Evolutionary conservation across 2,113 vertebrate species (phyloP), one percentile per base, ranked within the genome.

Genomic region (Hippocampus guttulatus): DNA sequence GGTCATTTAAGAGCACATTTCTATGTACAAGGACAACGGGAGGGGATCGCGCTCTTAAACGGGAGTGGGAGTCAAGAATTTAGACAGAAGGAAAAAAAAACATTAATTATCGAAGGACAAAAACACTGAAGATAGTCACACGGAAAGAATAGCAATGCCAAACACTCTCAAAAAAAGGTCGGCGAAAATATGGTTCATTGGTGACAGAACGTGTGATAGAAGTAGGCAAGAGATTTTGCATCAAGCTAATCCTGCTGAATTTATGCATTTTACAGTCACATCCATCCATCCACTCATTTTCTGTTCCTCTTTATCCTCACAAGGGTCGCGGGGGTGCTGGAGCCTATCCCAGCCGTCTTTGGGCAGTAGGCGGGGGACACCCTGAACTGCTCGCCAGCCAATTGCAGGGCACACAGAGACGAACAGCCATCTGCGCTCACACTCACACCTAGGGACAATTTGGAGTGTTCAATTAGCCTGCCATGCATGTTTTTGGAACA

Each of bases 1-100:
- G 75, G 80, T 76, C 69, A 71, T 71, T 60, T 63, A 27, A 71
- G 61, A 80, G 41, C 69, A 73, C 43, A 70, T 60, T 64, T 64
- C 57, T 47, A 27, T 58, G 45, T 27, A n/a, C 41, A 68, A 68
- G 51, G 67, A 68, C 52, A 68, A 30, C 30, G n/a, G 47, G 49
- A 68, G 67, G 33, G 33, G 3, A 21, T 68, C 18, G 30, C n/a
- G 11, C 30, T 14, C 49, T 40, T 38, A 20, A 38, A 68, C 10
- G 3, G 16, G 14, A 65, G 43, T 45, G n/a, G 64, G 64, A 47
- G 64, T 47, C 43, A 65, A 65, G 64, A 47, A 65, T 65, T 47
- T 33, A 72, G 63, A 69, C 9, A 1, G 12, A 8, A 0, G 3
- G 5, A 5, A 2, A 38, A 47, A 27, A 65, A 72, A 72, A 75